These are phyloP conservation scores for Parazoanthus atlanticus DNA, from an alignment of 92 coral and sea anemone genomes.

Conservation along the genomic window DNA sequence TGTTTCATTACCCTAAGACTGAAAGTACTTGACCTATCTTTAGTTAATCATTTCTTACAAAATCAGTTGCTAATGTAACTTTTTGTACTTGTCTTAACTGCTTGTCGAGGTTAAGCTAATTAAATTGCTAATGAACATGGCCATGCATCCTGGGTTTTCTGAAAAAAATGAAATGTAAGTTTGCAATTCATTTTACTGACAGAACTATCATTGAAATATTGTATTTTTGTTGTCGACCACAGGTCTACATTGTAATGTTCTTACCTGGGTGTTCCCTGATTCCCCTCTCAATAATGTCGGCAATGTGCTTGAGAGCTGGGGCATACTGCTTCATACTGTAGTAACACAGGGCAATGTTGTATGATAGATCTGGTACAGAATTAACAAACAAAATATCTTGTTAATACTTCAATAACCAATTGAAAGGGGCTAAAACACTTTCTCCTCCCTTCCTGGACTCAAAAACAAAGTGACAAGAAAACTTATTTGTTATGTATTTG, in stretches of 20 bases:
- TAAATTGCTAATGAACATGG: too few relatives aligned
- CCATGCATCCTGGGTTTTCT: too few relatives aligned
- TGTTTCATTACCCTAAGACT: too few relatives aligned
- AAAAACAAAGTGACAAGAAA: too few relatives aligned
- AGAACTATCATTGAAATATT: neutral
- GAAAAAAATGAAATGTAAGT: neutral
- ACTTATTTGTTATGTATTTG: too few relatives aligned
- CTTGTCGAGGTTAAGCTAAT: too few relatives aligned
- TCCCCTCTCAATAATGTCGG: conserved; percentile 97
- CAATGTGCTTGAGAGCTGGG: conserved; percentile 96
- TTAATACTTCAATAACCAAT: neutral
- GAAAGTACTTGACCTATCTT: too few relatives aligned
- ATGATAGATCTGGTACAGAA: conserved; percentile 75
- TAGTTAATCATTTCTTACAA: too few relatives aligned
- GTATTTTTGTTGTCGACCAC: neutral
- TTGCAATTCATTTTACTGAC: neutral
- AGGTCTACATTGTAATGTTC: neutral
- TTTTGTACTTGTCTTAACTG: too few relatives aligned
- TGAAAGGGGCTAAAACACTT: too few relatives aligned
- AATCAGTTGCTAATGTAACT: too few relatives aligned
- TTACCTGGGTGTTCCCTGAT: conserved; percentile 98
- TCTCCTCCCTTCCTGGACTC: too few relatives aligned
- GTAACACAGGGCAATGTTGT: conserved; percentile 95
- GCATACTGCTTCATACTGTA: conserved; percentile 97
- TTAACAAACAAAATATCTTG: neutral